Percentiles rank a stretch among this genome's conserved stretches.
phyloP scores from a whole-genome alignment of 2,888 invertebrate species.

The Orthosia incerta region DNA sequence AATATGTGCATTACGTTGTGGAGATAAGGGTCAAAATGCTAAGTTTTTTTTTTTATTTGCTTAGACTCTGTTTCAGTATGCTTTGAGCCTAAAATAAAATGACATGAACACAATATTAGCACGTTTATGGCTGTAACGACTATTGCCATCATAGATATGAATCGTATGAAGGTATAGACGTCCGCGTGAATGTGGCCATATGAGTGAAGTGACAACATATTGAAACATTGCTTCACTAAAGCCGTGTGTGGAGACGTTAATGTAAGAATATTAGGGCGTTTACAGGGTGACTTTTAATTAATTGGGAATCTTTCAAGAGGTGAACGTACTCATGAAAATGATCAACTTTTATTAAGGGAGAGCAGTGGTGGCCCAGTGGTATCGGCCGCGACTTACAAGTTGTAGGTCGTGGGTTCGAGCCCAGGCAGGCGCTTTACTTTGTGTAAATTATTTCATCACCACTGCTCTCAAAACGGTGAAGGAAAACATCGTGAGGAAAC shows the following conservation, averaged over 20 bases:
- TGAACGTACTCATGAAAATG: background rate
- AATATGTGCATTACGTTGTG: too few relatives aligned
- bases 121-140: slow-evolving; percentile 48
- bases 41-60: too few relatives aligned
- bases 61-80: too few relatives aligned
- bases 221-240: slow-evolving; percentile 37
- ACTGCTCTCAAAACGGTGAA: too few relatives aligned
- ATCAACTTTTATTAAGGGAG: background rate
- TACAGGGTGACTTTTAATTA: slow-evolving; percentile 2
- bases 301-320: background rate
- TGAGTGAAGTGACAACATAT: slow-evolving; percentile 32
- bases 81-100: slow-evolving; percentile 43
- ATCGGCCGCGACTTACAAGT: too few relatives aligned
- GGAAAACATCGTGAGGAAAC: too few relatives aligned
- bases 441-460: too few relatives aligned
- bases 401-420: too few relatives aligned
- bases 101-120: slow-evolving; percentile 51
- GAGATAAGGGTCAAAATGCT: too few relatives aligned
- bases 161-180: slow-evolving; percentile 79
- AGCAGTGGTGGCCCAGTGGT: too few relatives aligned
- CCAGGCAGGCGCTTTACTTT: too few relatives aligned
- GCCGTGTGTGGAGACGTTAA: slow-evolving; percentile 18
- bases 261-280: slow-evolving; percentile 19
- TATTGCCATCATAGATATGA: slow-evolving; percentile 81
- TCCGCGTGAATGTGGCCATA: slow-evolving; percentile 69